These are phyloP conservation scores for Monarcha castaneiventris DNA, from an alignment of 2,113 vertebrate genomes.

Conservation along the genomic window DNA sequence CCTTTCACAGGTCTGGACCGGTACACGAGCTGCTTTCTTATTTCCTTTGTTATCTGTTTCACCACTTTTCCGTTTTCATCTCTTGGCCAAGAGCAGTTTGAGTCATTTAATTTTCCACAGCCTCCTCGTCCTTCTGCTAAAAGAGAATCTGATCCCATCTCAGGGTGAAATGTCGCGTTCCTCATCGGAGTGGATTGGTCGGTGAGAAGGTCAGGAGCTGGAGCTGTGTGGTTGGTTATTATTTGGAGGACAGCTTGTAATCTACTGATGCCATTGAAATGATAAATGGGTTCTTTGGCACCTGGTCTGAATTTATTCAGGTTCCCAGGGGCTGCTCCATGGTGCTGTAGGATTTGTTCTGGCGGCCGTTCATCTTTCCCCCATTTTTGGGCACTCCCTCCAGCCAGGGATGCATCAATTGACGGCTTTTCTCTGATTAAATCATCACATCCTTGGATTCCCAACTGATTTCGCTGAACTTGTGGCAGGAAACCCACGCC, in stretches of 20 bases:
- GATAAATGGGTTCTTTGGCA: background rate
- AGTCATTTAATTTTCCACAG: background rate
- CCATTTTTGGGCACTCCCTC: too few species aligned
- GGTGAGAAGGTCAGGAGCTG: too few species aligned
- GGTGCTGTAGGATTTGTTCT: background rate
- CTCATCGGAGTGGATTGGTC: background rate
- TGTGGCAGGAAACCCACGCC: too few species aligned
- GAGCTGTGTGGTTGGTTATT: too few species aligned
- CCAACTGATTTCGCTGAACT: too few species aligned
- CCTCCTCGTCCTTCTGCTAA: background rate
- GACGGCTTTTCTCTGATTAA: too few species aligned
- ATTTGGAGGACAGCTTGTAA: background rate
- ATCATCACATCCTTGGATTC: too few species aligned
- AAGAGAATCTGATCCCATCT: background rate
- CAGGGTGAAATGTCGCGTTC: background rate
- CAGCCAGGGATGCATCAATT: too few species aligned
- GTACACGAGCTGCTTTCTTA: background rate
- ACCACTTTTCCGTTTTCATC: background rate
- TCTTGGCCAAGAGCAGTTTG: background rate
- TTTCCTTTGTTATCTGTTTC: background rate
- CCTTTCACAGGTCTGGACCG: rapidly evolving
- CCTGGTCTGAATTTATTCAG: too few species aligned
- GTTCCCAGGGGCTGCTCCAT: background rate
- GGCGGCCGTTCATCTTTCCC: too few species aligned
- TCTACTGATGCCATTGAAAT: background rate